Conservation (phyloP, 1,140 invertebrate genomes). For the Meloidogyne hapla region DNA sequence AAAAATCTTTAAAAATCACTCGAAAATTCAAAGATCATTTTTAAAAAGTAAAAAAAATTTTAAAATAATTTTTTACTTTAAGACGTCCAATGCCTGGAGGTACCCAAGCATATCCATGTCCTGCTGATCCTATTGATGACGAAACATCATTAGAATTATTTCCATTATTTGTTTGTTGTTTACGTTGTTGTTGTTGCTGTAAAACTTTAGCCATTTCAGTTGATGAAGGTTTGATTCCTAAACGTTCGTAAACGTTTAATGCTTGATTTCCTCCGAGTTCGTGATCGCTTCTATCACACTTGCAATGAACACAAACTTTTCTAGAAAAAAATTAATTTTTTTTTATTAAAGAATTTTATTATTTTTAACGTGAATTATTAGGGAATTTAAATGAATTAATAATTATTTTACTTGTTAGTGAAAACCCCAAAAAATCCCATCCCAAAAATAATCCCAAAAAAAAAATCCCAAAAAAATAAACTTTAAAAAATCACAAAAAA, state of each 20-base stretch:
- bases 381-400: too few species aligned
- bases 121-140: slow-evolving; percentile 55
- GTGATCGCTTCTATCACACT: slow-evolving; percentile 62
- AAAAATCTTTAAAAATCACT: too few species aligned
- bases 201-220: slow-evolving; percentile 41
- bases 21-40: too few species aligned
- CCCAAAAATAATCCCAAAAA: too few species aligned
- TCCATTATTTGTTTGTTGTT: background rate
- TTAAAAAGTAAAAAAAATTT: background rate
- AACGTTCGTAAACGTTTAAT: slow-evolving; percentile 61
- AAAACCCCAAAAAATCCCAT: too few species aligned
- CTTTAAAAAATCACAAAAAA: too few species aligned
- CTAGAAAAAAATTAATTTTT: slow-evolving; percentile 36
- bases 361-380: too few species aligned
- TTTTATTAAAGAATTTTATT: background rate
- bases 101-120: slow-evolving; percentile 62
- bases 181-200: slow-evolving; percentile 11
- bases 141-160: slow-evolving; percentile 22
- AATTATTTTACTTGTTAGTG: too few species aligned
- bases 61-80: slow-evolving; percentile 42
- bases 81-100: slow-evolving; percentile 57
- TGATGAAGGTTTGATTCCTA: slow-evolving; percentile 59
- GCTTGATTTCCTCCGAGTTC: slow-evolving; percentile 56
- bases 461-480: too few species aligned
- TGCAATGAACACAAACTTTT: slow-evolving; percentile 64